Percentiles rank a stretch among this genome's conserved stretches.
Conservation (phyloP, 2,797 vertebrate genomes). For the Hydrocynus forskahlii region DNA sequence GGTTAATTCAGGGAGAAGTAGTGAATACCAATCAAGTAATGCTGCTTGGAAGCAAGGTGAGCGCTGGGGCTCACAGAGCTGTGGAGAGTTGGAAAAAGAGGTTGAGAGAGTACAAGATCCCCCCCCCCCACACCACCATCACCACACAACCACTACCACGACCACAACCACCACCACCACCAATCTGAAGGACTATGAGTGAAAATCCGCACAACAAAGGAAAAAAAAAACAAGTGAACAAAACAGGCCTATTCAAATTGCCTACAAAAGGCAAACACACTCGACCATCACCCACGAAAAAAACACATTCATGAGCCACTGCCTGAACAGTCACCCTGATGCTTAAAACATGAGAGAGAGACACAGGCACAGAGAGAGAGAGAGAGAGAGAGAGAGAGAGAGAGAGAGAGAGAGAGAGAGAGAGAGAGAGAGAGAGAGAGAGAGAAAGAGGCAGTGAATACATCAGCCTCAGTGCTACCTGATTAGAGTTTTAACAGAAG, state of each 20-base stretch:
- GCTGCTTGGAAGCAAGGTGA: background rate
- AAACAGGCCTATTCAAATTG: constrained; percentile 33
- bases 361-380: constrained; percentile 5
- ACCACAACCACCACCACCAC: constrained; percentile 15
- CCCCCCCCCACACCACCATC: constrained; percentile 3
- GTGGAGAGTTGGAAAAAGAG: background rate
- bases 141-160: background rate
- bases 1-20: background rate
- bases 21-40: background rate
- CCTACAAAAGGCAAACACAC: constrained; percentile 37
- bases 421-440: too few species aligned
- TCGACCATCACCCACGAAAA: constrained; percentile 32
- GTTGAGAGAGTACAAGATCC: constrained; percentile 26
- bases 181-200: constrained; percentile 20
- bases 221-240: constrained; percentile 2
- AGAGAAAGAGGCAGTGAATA: too few species aligned
- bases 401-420: too few species aligned
- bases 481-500: constrained; percentile 20
- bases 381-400: background rate
- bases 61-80: background rate
- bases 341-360: constrained; percentile 73
- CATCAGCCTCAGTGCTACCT: background rate
- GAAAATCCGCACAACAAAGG: constrained; percentile 23
- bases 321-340: constrained; percentile 66
- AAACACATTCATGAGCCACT: constrained; percentile 56